Evolutionary conservation across 23 tunicate genomes (phyloP).

Genomic region (Clavelina lepadiformis): DNA sequence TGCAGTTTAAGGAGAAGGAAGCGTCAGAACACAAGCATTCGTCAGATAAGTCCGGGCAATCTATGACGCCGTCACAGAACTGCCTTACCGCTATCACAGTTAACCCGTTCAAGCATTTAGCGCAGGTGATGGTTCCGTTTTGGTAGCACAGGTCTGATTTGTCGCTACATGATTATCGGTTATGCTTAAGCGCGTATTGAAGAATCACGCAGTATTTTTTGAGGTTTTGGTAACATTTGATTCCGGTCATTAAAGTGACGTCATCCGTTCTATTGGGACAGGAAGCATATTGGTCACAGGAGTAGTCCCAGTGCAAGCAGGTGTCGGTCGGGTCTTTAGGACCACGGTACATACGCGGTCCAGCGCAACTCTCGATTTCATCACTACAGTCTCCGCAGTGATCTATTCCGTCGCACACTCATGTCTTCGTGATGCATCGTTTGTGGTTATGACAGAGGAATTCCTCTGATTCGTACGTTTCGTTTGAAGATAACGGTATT

Average conservation of each 20-base stretch:
- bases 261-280: constrained; percentile 21
- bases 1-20: background rate
- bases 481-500: background rate
- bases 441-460: constrained; percentile 18
- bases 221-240: constrained; percentile 22
- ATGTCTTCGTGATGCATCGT: constrained; percentile 29
- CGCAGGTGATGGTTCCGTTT: constrained; percentile 19
- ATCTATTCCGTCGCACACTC: constrained; percentile 38
- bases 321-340: background rate
- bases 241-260: constrained; percentile 8
- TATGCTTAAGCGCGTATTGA: constrained; percentile 28
- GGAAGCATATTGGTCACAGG: constrained; percentile 13
- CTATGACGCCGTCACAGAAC: constrained; percentile 35
- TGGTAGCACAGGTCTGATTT: constrained; percentile 27
- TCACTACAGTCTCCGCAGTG: constrained; percentile 21
- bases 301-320: constrained; percentile 20
- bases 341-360: constrained; percentile 35
- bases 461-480: constrained; percentile 3
- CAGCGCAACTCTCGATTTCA: constrained; percentile 36
- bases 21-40: constrained; percentile 29
- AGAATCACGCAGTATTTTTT: constrained; percentile 16
- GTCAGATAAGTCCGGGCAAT: constrained; percentile 37
- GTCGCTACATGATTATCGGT: constrained; percentile 9
- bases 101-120: constrained; percentile 10
- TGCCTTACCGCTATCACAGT: constrained; percentile 24